phyloP scores from a whole-genome alignment of 2,888 invertebrate genomes.

The Yponomeuta cagnagella region DNA sequence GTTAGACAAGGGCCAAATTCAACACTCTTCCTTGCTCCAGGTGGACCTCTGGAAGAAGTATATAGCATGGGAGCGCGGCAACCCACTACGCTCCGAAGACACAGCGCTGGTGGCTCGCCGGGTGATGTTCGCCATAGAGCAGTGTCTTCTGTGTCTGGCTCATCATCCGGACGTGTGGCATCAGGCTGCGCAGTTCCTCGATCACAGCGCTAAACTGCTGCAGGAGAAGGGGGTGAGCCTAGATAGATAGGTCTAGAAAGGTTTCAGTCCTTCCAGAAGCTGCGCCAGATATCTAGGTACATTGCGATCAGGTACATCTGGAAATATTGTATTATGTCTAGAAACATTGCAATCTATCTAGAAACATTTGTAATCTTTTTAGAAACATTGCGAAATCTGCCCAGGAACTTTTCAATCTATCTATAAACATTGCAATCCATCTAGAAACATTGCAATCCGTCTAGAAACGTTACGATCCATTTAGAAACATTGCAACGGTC shows the following conservation, averaged over 20 bases:
- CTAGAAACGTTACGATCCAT: too few relatives aligned
- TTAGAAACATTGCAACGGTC: neutral
- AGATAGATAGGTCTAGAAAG: neutral
- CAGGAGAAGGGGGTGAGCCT: conserved; percentile 94
- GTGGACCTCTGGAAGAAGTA: conserved; percentile 99
- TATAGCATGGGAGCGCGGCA: conserved; percentile 97
- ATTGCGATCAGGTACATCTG: too few relatives aligned
- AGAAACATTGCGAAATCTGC: too few relatives aligned
- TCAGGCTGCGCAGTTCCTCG: conserved; percentile 97
- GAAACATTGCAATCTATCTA: too few relatives aligned
- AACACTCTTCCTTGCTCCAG: conserved; percentile 51
- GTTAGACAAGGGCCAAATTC: too few relatives aligned
- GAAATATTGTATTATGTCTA: too few relatives aligned
- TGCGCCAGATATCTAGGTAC: too few relatives aligned
- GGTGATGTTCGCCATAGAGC: conserved; percentile 96
- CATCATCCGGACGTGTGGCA: conserved; percentile 99
- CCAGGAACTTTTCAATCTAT: too few relatives aligned
- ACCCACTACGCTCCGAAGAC: conserved; percentile 97
- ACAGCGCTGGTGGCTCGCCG: conserved; percentile 93
- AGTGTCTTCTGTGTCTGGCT: conserved; percentile 90
- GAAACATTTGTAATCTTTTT: too few relatives aligned
- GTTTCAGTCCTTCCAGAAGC: neutral
- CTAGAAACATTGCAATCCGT: too few relatives aligned
- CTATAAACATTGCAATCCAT: too few relatives aligned
- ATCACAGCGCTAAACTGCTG: conserved; percentile 94